These are phyloP conservation scores for Anodontia alba DNA, from an alignment of 2,888 invertebrate species.

Conservation along the genomic window DNA sequence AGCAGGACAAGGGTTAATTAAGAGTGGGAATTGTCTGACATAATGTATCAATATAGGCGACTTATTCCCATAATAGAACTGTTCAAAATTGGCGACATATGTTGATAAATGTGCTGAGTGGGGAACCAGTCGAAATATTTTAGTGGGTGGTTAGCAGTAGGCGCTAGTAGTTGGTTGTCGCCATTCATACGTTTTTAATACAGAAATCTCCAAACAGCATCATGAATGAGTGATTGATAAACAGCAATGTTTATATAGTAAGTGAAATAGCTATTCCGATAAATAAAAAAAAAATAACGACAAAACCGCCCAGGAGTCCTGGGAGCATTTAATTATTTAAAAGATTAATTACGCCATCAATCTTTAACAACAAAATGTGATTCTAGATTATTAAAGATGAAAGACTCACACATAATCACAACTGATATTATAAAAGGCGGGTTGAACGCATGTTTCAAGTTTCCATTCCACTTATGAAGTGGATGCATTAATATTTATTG, in stretches of 20 bases:
- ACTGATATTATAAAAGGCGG: slow-evolving; percentile 9
- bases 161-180: no score
- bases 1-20: no score
- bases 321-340: slow-evolving; percentile 8
- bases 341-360: slow-evolving; percentile 18
- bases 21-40: no score
- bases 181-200: no score
- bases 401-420: slow-evolving; percentile 3
- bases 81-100: no score
- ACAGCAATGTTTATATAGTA: background rate
- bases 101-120: no score
- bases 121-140: no score
- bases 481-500: slow-evolving; percentile 45
- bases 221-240: background rate
- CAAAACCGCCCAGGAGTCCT: slow-evolving; percentile 7
- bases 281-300: slow-evolving; percentile 1
- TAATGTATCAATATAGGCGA: no score
- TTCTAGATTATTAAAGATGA: slow-evolving; percentile 15
- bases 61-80: no score
- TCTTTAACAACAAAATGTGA: slow-evolving; percentile 12
- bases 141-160: no score
- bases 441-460: slow-evolving; percentile 12
- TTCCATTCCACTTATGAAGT: slow-evolving; percentile 11
- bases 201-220: no score
- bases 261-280: background rate